Percentiles rank a stretch among this genome's conserved stretches.
phyloP scores from a whole-genome alignment of 1,140 invertebrate genomes.

The Meloidogyne hapla region DNA sequence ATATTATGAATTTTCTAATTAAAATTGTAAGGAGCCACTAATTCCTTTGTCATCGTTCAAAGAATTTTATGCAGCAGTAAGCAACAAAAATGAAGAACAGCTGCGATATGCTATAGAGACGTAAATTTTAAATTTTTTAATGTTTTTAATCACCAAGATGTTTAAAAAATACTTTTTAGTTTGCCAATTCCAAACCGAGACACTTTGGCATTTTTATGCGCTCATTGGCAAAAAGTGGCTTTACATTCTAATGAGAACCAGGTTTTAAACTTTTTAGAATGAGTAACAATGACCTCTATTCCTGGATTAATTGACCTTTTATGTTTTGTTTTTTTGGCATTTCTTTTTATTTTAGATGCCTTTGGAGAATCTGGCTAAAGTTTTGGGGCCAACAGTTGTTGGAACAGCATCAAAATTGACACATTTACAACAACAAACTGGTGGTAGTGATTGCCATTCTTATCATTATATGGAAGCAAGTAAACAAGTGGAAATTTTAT shows the following conservation, averaged over 20 bases:
- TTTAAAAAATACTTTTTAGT: too few relatives aligned
- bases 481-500: constrained; percentile 18
- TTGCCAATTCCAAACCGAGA: constrained; percentile 82
- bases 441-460: background rate
- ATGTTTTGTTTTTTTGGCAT: too few relatives aligned
- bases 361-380: constrained; percentile 28
- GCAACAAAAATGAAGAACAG: constrained; percentile 65
- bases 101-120: constrained; percentile 73
- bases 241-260: constrained; percentile 23
- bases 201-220: constrained; percentile 79
- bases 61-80: constrained; percentile 73
- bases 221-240: constrained; percentile 74
- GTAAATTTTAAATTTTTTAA: background rate
- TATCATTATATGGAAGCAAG: constrained; percentile 16
- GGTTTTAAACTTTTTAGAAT: constrained; percentile 17
- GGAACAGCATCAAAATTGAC: constrained; percentile 16
- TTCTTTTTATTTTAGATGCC: constrained; percentile 5
- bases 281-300: too few relatives aligned
- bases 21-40: constrained; percentile 73
- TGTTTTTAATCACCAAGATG: background rate
- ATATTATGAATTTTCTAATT: background rate
- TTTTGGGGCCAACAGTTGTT: constrained; percentile 27
- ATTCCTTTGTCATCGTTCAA: constrained; percentile 75
- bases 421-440: constrained; percentile 2
- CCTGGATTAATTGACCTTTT: too few relatives aligned